Base-by-base conservation (phyloP, 2,113 vertebrate species). In the Pithys albifrons region DNA sequence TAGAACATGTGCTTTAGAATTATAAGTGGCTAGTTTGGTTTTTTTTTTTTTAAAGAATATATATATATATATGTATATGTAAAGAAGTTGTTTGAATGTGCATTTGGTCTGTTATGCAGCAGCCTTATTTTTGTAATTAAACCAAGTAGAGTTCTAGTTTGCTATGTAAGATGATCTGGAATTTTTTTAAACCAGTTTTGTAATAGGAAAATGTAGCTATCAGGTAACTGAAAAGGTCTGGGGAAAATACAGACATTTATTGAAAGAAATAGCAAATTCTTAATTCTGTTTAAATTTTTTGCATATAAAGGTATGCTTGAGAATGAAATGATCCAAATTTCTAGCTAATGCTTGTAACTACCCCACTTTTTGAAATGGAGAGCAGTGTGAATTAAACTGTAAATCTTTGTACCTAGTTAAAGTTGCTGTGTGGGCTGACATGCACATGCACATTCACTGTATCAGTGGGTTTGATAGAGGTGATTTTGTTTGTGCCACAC, bases 111-210 rank as follows among this genome's bases (percentile, higher is more conserved):
- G 69, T 65, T 77, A 61, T 67, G 54, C 0, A 0, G 81, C 80
- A 86, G 92, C 92, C 91, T 96, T 96, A 95, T 97, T 96, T 97
- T 96, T 96, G 70, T 95, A 95, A 87, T 69, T 45, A 65, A 91
- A 86, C 33, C 20, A 85, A 70, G 93, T 17, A 97, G 88, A 88
- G 55, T 88, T 96, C 93, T 95, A 96, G 85, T 96, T 96, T 96
- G 85, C 93, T 95, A 95, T 69, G 86, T 7, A 11, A 83, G 72
- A 25, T 75, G 84, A 85, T 61, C 62, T 70, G 89, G 55, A 76
- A 29, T 94, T 92, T 96, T 96, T 96, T 91, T 8, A 1, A 88
- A 66, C 17, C 20, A 35, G 52, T 91, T 96, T 96, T 94, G 33
- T 94, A 95, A 54, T 72, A 65, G 57, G 8, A 79, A 92, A 77